Evolutionary conservation across 2,797 vertebrate genomes (phyloP).

Genomic region (Lagocephalus sceleratus): DNA sequence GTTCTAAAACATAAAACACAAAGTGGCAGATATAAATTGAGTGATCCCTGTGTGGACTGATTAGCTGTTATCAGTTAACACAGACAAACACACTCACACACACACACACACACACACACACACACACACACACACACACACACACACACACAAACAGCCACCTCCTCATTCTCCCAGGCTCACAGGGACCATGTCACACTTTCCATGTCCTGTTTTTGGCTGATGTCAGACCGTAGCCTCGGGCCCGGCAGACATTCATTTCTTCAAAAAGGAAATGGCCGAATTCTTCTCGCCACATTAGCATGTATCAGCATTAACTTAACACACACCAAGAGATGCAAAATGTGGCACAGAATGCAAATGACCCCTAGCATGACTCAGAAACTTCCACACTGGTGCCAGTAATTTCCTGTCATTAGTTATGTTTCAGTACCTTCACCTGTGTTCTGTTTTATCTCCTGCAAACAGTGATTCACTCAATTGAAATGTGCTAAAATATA

Average conservation of each 20-base stretch:
- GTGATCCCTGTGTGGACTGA: constrained; percentile 5
- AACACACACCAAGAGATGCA: constrained; percentile 25
- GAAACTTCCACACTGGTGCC: constrained; percentile 18
- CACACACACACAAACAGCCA: neutral
- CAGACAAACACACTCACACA: constrained; percentile 3
- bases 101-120: no score
- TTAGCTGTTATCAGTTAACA: constrained; percentile 25
- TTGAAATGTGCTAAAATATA: neutral
- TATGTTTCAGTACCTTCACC: constrained; percentile 9
- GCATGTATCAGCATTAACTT: constrained; percentile 32
- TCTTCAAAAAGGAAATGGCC: constrained; percentile 62
- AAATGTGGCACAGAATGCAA: constrained; percentile 34
- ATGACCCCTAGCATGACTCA: constrained; percentile 9
- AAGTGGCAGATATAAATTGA: no score
- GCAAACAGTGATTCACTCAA: neutral
- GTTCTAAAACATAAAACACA: no score
- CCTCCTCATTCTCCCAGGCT: constrained; percentile 31
- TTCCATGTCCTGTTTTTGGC: constrained; percentile 64
- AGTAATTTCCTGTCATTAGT: constrained; percentile 2
- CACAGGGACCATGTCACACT: constrained; percentile 49
- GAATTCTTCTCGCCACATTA: constrained; percentile 50
- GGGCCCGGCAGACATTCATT: constrained; percentile 40
- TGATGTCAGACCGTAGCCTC: constrained; percentile 45
- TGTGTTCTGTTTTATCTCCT: neutral
- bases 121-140: no score